Conservation (phyloP, 2,888 invertebrate species). For the Phyllotreta cruciferae region DNA sequence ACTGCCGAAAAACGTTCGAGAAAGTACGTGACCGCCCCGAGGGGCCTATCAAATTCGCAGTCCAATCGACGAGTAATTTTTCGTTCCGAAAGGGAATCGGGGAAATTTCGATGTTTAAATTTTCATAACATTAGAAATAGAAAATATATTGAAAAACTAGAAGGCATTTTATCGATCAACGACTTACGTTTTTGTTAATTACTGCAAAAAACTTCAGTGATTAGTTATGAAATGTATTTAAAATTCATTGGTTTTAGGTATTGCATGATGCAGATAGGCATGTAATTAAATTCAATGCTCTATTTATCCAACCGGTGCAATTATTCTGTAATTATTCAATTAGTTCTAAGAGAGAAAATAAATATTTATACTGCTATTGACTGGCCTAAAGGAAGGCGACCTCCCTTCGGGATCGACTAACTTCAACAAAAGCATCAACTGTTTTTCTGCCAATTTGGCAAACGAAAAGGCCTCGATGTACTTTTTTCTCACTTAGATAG, state of each 20-base stretch:
- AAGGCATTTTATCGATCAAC: neutral
- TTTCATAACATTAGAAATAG: too few relatives aligned
- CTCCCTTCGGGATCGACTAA: conserved; percentile 27
- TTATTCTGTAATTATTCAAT: too few relatives aligned
- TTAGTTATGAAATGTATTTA: too few relatives aligned
- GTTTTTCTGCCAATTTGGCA: conserved; percentile 31
- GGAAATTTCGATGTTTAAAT: too few relatives aligned
- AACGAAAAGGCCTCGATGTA: conserved; percentile 11
- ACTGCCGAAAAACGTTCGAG: conserved; percentile 29
- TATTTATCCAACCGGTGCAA: too few relatives aligned
- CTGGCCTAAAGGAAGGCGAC: conserved; percentile 23
- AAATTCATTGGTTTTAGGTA: too few relatives aligned
- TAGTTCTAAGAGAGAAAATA: neutral
- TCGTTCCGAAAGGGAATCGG: neutral
- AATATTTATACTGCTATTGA: conserved; percentile 1
- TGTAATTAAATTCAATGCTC: too few relatives aligned
- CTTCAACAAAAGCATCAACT: conserved; percentile 27
- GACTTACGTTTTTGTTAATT: too few relatives aligned
- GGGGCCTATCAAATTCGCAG: conserved; percentile 19
- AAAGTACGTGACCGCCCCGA: conserved; percentile 29
- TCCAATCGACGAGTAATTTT: conserved; percentile 6
- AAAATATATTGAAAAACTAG: too few relatives aligned
- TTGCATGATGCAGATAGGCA: too few relatives aligned
- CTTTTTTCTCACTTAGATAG: conserved; percentile 3
- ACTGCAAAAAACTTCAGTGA: too few relatives aligned